phyloP scores from a whole-genome alignment of 2,888 invertebrate species.

The Xestia ashworthii region DNA sequence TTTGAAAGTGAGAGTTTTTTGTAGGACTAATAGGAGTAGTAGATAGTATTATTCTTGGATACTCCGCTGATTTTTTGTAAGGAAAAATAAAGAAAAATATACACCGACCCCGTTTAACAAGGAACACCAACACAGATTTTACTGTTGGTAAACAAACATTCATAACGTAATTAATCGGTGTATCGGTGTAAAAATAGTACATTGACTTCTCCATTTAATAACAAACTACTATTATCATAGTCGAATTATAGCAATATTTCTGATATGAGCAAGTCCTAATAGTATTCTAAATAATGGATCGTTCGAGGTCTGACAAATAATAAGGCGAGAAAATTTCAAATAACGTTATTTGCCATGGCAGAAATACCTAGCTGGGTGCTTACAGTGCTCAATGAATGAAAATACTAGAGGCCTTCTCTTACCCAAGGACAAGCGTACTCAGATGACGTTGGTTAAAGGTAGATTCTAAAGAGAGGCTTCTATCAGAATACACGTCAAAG shows the following conservation, averaged over 20 bases:
- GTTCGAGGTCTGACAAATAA: too few species aligned
- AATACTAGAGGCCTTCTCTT: not conserved
- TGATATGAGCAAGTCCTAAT: not conserved
- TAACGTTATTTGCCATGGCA: not conserved
- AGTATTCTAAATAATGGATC: too few species aligned
- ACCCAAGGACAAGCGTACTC: not conserved
- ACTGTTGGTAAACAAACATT: too few species aligned
- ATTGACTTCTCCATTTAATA: too few species aligned
- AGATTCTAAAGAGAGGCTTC: not conserved
- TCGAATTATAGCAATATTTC: not conserved
- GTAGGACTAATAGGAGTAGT: not conserved
- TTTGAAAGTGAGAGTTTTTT: conserved; percentile 55
- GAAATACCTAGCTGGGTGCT: not conserved
- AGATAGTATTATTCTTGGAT: not conserved
- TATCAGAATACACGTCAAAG: not conserved
- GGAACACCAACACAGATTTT: too few species aligned
- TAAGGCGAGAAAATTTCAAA: not conserved
- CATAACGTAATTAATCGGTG: too few species aligned
- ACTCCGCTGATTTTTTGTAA: too few species aligned
- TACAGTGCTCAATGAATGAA: fast-evolving
- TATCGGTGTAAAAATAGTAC: too few species aligned
- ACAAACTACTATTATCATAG: too few species aligned
- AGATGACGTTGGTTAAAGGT: not conserved
- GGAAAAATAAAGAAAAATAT: too few species aligned
- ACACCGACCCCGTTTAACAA: too few species aligned